Evolutionary conservation across 2,797 vertebrate species (phyloP).

Genomic region (Remorina albescens): DNA sequence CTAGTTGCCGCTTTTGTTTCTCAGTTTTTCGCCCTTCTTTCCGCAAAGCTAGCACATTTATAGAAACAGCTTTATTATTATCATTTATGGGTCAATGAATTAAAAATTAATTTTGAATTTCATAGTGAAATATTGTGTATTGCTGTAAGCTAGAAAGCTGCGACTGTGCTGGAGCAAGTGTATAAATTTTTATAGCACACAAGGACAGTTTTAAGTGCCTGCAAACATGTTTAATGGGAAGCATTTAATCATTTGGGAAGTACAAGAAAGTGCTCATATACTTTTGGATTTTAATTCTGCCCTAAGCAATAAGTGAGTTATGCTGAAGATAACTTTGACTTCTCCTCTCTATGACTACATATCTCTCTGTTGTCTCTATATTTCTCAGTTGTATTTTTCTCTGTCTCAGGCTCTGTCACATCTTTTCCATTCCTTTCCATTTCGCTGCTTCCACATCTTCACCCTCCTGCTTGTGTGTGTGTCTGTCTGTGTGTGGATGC

Average conservation of each 20-base stretch:
- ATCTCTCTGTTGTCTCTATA: background rate
- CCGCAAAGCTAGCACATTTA: background rate
- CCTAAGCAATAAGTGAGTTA: constrained; percentile 29
- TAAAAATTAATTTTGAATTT: constrained; percentile 8
- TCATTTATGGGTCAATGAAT: constrained; percentile 11
- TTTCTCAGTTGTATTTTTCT: constrained; percentile 14
- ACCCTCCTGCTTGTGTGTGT: constrained; percentile 30
- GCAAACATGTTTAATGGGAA: constrained; percentile 27
- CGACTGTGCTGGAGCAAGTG: constrained; percentile 18
- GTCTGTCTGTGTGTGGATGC: constrained; percentile 9
- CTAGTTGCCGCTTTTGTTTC: constrained; percentile 13
- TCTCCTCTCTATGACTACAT: constrained; percentile 13
- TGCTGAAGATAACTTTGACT: constrained; percentile 16
- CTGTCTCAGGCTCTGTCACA: constrained; percentile 26
- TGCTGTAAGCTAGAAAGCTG: constrained; percentile 9
- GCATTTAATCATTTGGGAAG: constrained; percentile 37
- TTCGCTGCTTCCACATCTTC: constrained; percentile 5
- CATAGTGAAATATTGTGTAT: constrained; percentile 9
- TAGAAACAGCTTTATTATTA: constrained; percentile 9
- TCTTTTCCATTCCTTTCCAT: constrained; percentile 22
- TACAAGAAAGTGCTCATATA: constrained; percentile 19
- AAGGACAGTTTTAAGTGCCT: constrained; percentile 30
- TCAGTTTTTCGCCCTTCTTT: constrained; percentile 6
- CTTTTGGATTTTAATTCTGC: constrained; percentile 13
- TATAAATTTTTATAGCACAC: constrained; percentile 25